Percentiles rank a stretch among this genome's conserved stretches.
phyloP scores from a whole-genome alignment of 2,888 invertebrate species.

The Nyleta sp. region DNA sequence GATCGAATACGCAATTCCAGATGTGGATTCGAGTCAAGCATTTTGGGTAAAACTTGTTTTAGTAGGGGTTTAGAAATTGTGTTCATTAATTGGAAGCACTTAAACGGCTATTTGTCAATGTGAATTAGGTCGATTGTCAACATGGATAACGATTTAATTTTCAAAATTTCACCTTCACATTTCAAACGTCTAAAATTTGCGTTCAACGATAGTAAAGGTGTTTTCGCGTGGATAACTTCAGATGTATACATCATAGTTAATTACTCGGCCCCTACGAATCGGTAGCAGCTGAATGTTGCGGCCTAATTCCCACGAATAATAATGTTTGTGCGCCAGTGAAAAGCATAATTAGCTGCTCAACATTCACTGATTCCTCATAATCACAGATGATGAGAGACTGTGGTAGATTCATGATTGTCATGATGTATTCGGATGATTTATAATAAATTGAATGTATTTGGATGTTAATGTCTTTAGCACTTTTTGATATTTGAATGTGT shows the following conservation, averaged over 20 bases:
- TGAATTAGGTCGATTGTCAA: background rate
- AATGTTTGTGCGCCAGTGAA: constrained; percentile 31
- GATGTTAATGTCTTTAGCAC: background rate
- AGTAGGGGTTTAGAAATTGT: constrained; percentile 12
- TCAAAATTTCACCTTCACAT: background rate
- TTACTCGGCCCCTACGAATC: constrained; percentile 19
- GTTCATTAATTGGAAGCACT: constrained; percentile 17
- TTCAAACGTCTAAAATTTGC: constrained; percentile 3
- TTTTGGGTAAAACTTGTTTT: constrained; percentile 78
- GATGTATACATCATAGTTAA: background rate
- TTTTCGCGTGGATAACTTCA: constrained; percentile 9
- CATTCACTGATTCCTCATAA: too few relatives aligned
- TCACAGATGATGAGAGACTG: background rate
- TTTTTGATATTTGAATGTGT: too few relatives aligned
- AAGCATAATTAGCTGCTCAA: constrained; percentile 27
- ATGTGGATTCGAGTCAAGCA: constrained; percentile 74
- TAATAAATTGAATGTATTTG: constrained; percentile 64
- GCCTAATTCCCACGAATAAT: constrained; percentile 37
- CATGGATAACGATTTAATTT: background rate
- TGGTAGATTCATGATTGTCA: background rate
- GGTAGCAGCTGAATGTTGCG: constrained; percentile 22
- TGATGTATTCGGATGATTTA: constrained; percentile 18
- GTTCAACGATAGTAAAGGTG: background rate
- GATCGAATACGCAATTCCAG: constrained; percentile 76
- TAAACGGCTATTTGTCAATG: background rate